Evolutionary conservation across 2,888 invertebrate species (phyloP).

Genomic region (Harpalus rufipes): DNA sequence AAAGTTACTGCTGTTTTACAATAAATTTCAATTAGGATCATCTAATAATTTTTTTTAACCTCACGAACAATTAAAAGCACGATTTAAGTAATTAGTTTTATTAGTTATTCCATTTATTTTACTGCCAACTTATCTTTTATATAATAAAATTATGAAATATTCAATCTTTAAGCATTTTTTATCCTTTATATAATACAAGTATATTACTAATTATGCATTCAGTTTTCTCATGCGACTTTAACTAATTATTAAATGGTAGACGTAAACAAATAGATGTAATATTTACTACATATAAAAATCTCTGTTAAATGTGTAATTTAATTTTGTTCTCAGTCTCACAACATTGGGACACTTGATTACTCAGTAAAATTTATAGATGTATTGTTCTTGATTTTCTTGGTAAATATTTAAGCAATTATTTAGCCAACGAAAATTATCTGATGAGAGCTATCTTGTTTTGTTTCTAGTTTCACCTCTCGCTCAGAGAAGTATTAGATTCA

Average conservation of each 20-base stretch:
- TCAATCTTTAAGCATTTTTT: not conserved
- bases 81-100: not conserved
- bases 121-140: not conserved
- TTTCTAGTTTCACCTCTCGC: not conserved
- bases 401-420: slow-evolving; percentile 28
- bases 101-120: not conserved
- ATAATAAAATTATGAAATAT: not conserved
- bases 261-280: slow-evolving; percentile 24
- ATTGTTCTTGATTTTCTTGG: slow-evolving; percentile 24
- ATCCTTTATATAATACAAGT: not conserved
- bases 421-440: not conserved
- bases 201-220: not conserved
- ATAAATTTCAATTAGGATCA: not conserved
- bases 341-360: slow-evolving; percentile 44
- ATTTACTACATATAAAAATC: slow-evolving; percentile 28
- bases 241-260: slow-evolving; percentile 33
- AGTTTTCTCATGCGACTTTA: slow-evolving; percentile 12
- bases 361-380: slow-evolving; percentile 43
- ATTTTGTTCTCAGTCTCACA: slow-evolving; percentile 34
- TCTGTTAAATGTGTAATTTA: not conserved
- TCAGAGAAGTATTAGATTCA: too few relatives aligned
- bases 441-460: not conserved
- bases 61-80: not conserved
- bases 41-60: not conserved
- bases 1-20: not conserved